phyloP scores from a whole-genome alignment of 2,888 invertebrate species.

The Pinctada fucata region DNA sequence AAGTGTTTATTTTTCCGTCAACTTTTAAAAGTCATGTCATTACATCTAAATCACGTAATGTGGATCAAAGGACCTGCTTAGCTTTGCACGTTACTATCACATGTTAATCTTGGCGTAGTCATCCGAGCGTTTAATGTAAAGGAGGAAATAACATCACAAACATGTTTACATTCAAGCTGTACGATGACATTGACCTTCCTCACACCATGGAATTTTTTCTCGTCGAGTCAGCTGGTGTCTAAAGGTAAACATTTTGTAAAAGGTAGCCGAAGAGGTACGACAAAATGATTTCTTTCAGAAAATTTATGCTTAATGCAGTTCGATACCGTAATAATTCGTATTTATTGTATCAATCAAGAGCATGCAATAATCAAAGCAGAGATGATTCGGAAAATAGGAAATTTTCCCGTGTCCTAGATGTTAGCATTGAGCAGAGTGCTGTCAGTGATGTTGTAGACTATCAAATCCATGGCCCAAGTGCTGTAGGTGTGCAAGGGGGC shows the following conservation, averaged over 20 bases:
- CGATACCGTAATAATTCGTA: background rate
- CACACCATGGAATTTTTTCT: too few relatives aligned
- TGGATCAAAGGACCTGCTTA: too few relatives aligned
- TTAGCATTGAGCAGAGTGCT: background rate
- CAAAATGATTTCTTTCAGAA: background rate
- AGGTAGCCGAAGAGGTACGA: background rate
- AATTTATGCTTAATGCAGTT: background rate
- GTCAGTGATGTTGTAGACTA: constrained; percentile 29
- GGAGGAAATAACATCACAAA: too few relatives aligned
- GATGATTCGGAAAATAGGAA: background rate
- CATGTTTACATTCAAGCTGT: too few relatives aligned
- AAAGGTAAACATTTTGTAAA: background rate
- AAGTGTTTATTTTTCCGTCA: too few relatives aligned
- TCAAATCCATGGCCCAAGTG: constrained; percentile 37
- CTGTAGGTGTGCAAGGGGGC: constrained; percentile 33
- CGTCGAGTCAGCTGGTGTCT: too few relatives aligned
- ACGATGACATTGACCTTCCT: too few relatives aligned
- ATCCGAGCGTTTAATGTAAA: too few relatives aligned
- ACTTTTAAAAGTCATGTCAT: too few relatives aligned
- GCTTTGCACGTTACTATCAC: too few relatives aligned
- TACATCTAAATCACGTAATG: too few relatives aligned
- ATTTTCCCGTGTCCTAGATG: background rate
- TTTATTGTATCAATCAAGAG: background rate
- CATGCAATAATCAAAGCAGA: background rate
- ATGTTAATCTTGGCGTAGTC: too few relatives aligned